Conservation (phyloP, 2,113 vertebrate genomes). For the Aramus guarauna region DNA sequence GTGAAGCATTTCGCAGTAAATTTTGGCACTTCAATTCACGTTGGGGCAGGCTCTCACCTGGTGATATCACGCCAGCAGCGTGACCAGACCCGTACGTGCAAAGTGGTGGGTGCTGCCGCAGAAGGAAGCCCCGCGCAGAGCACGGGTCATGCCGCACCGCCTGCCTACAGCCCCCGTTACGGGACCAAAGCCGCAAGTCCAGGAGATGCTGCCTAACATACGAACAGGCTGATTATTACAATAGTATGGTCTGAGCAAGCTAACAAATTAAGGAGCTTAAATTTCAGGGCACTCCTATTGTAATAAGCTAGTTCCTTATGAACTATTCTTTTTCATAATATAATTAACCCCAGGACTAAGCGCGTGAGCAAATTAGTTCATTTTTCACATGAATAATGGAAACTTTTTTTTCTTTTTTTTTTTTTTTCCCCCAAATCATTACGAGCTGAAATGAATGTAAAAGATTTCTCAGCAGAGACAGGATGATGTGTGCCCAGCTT, state of each 20-base stretch:
- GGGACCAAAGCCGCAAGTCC: background rate
- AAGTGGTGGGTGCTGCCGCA: rapidly evolving
- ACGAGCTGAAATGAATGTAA: background rate
- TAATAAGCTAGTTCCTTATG: background rate
- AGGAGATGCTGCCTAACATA: background rate
- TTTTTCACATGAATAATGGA: slow-evolving; percentile 13
- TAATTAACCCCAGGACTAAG: slow-evolving; percentile 15
- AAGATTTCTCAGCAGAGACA: background rate
- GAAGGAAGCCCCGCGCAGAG: background rate
- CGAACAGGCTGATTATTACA: background rate
- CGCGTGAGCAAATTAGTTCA: slow-evolving; percentile 14
- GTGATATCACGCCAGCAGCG: rapidly evolving
- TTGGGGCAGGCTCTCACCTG: background rate
- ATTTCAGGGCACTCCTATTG: background rate
- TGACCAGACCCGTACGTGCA: too few species aligned
- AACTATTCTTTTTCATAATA: slow-evolving; percentile 34
- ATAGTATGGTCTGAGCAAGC: rapidly evolving
- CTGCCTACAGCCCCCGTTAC: rapidly evolving
- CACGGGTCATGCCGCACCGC: rapidly evolving
- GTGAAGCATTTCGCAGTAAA: background rate
- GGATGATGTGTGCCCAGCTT: background rate
- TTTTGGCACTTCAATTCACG: rapidly evolving
- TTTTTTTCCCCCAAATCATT: background rate
- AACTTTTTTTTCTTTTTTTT: too few species aligned
- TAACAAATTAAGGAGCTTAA: slow-evolving; percentile 30